Percentiles rank a stretch among this genome's conserved stretches.
Evolutionary conservation across 1,140 invertebrate species (phyloP).

Genomic region (Luehdorfia chinensis): DNA sequence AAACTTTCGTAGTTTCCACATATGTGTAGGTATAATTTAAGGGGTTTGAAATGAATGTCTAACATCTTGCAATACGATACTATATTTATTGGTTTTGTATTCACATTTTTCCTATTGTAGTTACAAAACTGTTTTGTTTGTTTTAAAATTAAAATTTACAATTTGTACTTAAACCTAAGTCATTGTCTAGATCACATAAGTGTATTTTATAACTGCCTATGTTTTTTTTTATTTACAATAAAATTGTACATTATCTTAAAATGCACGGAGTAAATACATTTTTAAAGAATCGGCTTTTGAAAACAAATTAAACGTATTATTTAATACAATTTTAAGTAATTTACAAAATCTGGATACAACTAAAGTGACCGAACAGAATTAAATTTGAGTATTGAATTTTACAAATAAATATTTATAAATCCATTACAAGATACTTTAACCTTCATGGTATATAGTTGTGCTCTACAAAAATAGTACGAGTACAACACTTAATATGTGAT

Average conservation of each 20-base stretch:
- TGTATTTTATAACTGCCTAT: background rate
- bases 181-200: conserved; percentile 59
- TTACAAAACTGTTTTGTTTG: conserved; percentile 67
- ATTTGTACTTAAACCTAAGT: conserved; percentile 68
- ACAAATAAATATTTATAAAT: background rate
- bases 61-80: conserved; percentile 49
- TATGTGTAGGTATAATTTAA: too few relatives aligned
- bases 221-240: background rate
- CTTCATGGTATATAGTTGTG: background rate
- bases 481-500: background rate
- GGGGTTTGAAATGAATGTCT: too few relatives aligned
- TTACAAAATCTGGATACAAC: background rate
- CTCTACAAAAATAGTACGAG: conserved; percentile 11
- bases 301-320: too few relatives aligned
- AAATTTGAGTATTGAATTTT: background rate
- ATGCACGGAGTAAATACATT: too few relatives aligned
- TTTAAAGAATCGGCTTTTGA: too few relatives aligned
- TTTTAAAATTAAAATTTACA: conserved; percentile 58
- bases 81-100: conserved; percentile 73
- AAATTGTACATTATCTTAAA: background rate
- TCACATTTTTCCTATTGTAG: conserved; percentile 69
- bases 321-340: background rate
- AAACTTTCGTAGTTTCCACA: too few relatives aligned
- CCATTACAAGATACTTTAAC: conserved; percentile 1
- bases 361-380: background rate